Evolutionary conservation across 2,113 vertebrate genomes (phyloP).

Genomic region (Gopherus flavomarginatus): DNA sequence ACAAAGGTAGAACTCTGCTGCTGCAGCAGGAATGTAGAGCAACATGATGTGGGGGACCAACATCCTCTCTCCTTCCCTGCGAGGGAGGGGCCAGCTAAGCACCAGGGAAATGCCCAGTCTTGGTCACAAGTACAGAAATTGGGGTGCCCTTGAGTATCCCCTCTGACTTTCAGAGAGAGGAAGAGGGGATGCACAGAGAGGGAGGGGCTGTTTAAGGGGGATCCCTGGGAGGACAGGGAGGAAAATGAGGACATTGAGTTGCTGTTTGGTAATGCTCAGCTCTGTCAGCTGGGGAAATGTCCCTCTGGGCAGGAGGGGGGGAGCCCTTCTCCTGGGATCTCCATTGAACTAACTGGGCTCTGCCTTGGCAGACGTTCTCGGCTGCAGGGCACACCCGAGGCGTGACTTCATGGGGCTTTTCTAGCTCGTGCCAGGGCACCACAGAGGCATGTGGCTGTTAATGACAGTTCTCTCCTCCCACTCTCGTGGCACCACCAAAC

Average conservation of each 20-base stretch:
- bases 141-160: no score
- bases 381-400: not conserved
- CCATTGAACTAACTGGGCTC: no score
- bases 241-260: not conserved
- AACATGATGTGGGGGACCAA: not conserved
- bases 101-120: not conserved
- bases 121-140: fast-evolving
- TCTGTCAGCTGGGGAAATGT: not conserved
- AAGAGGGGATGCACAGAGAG: no score
- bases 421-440: not conserved
- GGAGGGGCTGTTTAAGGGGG: no score
- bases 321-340: not conserved
- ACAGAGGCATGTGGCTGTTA: fast-evolving
- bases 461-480: fast-evolving
- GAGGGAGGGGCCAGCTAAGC: not conserved
- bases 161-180: no score
- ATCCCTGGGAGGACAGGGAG: no score
- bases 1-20: not conserved
- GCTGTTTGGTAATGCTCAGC: no score
- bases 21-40: not conserved
- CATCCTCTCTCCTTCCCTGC: not conserved
- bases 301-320: not conserved
- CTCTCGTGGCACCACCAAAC: fast-evolving
- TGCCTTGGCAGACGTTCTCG: not conserved
- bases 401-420: fast-evolving